Evolutionary conservation across 2,797 vertebrate genomes (phyloP), one percentile per base, ranked within the genome.

Genomic region (Micromesistius poutassou): DNA sequence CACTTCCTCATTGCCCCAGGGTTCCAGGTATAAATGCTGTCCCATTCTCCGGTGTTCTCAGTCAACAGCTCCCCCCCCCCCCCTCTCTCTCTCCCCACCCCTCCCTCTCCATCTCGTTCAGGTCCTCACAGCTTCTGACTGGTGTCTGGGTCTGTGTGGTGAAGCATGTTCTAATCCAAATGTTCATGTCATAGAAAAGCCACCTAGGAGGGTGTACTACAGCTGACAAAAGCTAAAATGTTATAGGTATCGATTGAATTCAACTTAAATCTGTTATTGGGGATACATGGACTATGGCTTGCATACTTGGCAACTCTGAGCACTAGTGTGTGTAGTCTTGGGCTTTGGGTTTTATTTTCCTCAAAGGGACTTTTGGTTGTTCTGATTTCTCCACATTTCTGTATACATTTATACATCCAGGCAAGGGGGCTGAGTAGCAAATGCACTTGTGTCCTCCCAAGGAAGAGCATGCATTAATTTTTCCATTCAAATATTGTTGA

Each of bases 21-120:
- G 80, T 87, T 79, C 79, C 93, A 93, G 94, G 93, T 95, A 95
- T 86, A 87, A 79, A 74, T 85, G 82, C 71, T 86, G 85, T 73
- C 87, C 79, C 38, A 30, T 83, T 87, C 80, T 83, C 82, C 89
- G 40, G 13, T 79, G 40, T 74, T 83, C 75, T 82, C 79, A 74
- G 74, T 73, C 19, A 30, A 70, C 55, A 36, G 78, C 78, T 75
- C 78, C 68, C 79, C 73, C 36, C 76, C 75, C 81, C 72, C 50
- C 76, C 76, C 80, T 80, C 38, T n/a, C 62, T 77, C 74, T 10
- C 30, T 73, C 40, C 6, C 70, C 30, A 2, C 68, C 68, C 30
- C 19, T 71, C 30, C 68, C 19, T 71, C 31, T n/a, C 70, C 70
- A 16, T 71, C 30, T 71, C 70, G 5, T 33, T 82, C 77, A 85